Conservation (phyloP, 2,113 vertebrate genomes). For the Corythornis cristatus region DNA sequence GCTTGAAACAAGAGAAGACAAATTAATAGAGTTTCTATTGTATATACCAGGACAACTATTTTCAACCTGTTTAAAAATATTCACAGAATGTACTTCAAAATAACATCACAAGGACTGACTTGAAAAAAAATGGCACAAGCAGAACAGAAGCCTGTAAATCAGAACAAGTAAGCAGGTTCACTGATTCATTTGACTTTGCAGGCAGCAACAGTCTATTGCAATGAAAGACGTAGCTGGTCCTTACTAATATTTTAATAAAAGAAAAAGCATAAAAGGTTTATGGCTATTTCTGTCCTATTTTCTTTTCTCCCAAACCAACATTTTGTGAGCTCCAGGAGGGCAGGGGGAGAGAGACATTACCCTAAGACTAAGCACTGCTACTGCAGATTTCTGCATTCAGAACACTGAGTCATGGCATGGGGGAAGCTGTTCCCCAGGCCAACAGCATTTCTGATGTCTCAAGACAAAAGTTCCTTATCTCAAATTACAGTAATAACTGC, state of each 20-base stretch:
- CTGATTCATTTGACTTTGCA: background rate
- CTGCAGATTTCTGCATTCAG: background rate
- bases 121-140: background rate
- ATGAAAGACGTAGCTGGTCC: background rate
- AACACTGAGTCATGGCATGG: accelerated
- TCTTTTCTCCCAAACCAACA: background rate
- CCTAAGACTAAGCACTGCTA: accelerated
- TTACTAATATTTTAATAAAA: background rate
- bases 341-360: accelerated
- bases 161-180: background rate
- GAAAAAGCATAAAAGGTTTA: background rate
- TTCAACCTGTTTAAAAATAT: slow-evolving; percentile 23
- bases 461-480: background rate
- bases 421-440: background rate
- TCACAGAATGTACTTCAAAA: slow-evolving; percentile 3
- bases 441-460: background rate
- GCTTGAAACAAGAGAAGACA: slow-evolving; percentile 22
- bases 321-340: background rate
- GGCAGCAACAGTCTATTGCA: background rate
- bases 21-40: slow-evolving; percentile 52
- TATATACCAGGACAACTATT: slow-evolving; percentile 48
- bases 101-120: background rate
- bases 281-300: background rate
- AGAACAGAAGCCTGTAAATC: background rate
- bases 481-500: background rate